Base-by-base conservation (phyloP, 2,113 vertebrate genomes). In the Oryzias woworae region DNA sequence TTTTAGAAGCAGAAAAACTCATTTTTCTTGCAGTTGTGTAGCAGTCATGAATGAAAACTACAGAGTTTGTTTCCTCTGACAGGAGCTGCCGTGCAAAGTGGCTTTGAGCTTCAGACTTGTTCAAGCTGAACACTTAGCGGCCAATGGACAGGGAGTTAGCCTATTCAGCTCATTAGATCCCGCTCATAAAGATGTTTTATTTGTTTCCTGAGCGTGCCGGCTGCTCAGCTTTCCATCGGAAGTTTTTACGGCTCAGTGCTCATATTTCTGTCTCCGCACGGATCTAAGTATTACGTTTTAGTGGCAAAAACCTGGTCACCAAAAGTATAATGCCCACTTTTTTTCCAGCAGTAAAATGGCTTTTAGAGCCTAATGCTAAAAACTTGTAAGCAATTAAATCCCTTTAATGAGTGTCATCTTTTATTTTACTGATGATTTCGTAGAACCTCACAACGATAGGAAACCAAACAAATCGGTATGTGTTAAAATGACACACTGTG, bases 121-220 rank as follows among this genome's bases (percentile, higher is more conserved):
- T 81, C 83, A 41, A 68, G 63, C 51, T 42, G 66, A 82, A 78
- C 86, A 87, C 85, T 88, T 80, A 85, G 75, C 76, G 79, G 69
- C 84, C 71, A 76, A 57, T 75, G 77, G 65, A 82, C 75, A 74
- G 36, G 72, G 55, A 71, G 80, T 58, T 28, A 20, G 63, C 68
- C 82, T 70, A 83, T 88, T 79, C 87, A 69, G 50, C 85, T 83
- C 84, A 82, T 88, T 87, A 89, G 87, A 78, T 59, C 59, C 14
- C 0, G 17, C 80, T 85, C 86, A 78, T 90, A 87, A 88, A 88
- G 75, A 88, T 75, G 78, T 84, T 90, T 90, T 85, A 90, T 86
- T 87, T 87, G 85, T 87, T 88, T 86, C 86, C 85, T 85, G 86
- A 82, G 78, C 81, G 66, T 67, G 83, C 58, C 58, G 67, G 71